Evolutionary conservation across 1,140 invertebrate genomes (phyloP), one percentile per base, ranked within the genome.

Genomic region (Solenopsis invicta): DNA sequence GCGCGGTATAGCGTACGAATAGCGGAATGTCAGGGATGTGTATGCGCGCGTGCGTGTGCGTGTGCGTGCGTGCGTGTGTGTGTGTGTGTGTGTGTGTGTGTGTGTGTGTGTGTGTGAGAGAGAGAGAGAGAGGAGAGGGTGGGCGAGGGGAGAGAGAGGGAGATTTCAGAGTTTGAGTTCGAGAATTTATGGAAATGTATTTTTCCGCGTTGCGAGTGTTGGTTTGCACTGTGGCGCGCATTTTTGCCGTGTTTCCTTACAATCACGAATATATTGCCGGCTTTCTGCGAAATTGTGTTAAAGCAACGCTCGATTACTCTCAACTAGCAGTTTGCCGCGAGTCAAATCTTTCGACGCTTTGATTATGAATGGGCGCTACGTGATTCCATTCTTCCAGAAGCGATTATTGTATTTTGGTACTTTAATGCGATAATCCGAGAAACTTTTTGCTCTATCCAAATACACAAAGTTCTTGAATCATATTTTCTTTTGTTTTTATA

Each of bases 171-270:
- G 61, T 77, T 62, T 80, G 74, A 66, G 74, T 64, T 54, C 12
- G 34, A 81, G 62, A 59, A 69, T 86, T 80, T 67, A 86, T 86
- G 50, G 85, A 75, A 84, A 84, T 75, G 41, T 84, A 61, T 84
- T 75, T 84, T 75, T 84, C 69, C 69, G 54, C 69, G 21, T 45
- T 45, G 50, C 66, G 37, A 71, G 52, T 61, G 41, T 75, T 84
- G 69, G 54, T 37, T 64, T 37, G 48, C 62, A 10, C 13, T 21
- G 62, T 24, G 69, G n/a, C 54, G 56, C 56, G n/a, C 69, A 82
- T 82, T 82, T 82, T 84, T 75, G 29, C 66, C 41, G 5, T 56
- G 69, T 48, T 82, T 59, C 80, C 24, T 75, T 75, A 54, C 54
- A 84, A 84, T 61, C 80, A 48, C 54, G 80, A 84, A 75, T 84